Base-by-base conservation (phyloP, 2,888 invertebrate genomes). In the Cylindroiulus punctatus region DNA sequence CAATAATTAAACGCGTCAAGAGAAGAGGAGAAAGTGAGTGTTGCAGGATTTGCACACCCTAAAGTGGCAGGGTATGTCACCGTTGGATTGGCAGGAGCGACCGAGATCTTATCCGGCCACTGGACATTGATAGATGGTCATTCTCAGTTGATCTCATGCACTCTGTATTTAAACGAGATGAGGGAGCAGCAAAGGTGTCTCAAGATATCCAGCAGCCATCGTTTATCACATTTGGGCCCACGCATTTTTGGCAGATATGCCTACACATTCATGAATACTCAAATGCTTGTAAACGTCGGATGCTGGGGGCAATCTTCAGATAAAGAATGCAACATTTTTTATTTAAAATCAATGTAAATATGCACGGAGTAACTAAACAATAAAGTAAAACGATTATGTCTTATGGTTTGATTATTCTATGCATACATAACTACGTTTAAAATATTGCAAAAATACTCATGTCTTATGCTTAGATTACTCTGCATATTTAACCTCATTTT, bases 111-210 rank as follows among this genome's bases (percentile, higher is more conserved):
- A 30, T 76, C 30, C 30, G 12, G 76, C 2, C 30, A 30, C 76
- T 76, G 76, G 76, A 76, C 76, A 30, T 76, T 76, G 76, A 76
- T 30, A 76, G 76, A 76, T 76, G 76, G 76, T 76, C 76, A 30
- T 30, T 76, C 12, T 30, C 76, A 30, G 76, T 14, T 76, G 30
- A 76, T 65, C 65, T 7, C 65, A 22, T 26, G n/a, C 65, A 10
- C 65, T 65, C 17, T 17, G 65, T 26, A 22, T 65, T 65, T 26
- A 65, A 65, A 65, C 65, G 65, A 65, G 22, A 65, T 0, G n/a
- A 22, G 65, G 26, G 30, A 76, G 30, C 76, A 76, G 76, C 22
- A 30, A 10, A 26, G 76, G 30, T 26, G 76, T 76, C 76, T 76
- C 76, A 76, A 76, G 76, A 76, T 30, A 30, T 30, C 76, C 22